Base-by-base conservation (phyloP, 2,797 vertebrate genomes). In the Paramormyrops hopkinsi region DNA sequence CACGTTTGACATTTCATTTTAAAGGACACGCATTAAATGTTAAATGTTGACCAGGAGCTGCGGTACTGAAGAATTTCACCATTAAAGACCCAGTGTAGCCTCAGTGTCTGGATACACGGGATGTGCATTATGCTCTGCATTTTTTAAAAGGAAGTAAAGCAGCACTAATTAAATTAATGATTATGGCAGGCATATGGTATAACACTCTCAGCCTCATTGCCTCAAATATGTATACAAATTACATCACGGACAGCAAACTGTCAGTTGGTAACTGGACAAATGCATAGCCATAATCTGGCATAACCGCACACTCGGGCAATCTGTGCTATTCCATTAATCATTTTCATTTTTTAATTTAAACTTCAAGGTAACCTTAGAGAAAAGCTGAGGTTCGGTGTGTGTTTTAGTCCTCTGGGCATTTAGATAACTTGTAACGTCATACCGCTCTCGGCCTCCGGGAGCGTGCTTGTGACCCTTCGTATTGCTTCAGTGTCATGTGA, bases 391-490 rank as follows among this genome's bases (percentile, higher is more conserved):
- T 88, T 83, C 19, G n/a, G 69, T 37, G 51, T 79, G 69, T 44
- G 53, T 88, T 88, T 84, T 84, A 84, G 69, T 88, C 88, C 82
- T 79, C 73, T 44, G 88, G 88, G 88, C 50, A 54, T 82, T 59
- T 54, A 44, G 33, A 56, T 82, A 83, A 79, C 51, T 51, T 82
- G 51, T 46, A 83, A 88, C 50, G 22, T 83, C 73, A 83, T 33
- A 59, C 25, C 2, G 37, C 37, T 48, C 79, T 48, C 17, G 9
- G 19, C 53, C 73, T 83, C 69, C 17, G n/a, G 82, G 88, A 51
- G 41, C 88, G 3, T 22, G 19, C 29, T 83, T 79, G 6, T 83
- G 88, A 56, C 88, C 73, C 88, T 41, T 53, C 44, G 2, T 84
- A 51, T 84, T 29, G 37, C 76, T 84, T 76, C 37, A 89, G n/a